Evolutionary conservation across 2,113 vertebrate genomes (phyloP).

Genomic region (Leuciscus idus): DNA sequence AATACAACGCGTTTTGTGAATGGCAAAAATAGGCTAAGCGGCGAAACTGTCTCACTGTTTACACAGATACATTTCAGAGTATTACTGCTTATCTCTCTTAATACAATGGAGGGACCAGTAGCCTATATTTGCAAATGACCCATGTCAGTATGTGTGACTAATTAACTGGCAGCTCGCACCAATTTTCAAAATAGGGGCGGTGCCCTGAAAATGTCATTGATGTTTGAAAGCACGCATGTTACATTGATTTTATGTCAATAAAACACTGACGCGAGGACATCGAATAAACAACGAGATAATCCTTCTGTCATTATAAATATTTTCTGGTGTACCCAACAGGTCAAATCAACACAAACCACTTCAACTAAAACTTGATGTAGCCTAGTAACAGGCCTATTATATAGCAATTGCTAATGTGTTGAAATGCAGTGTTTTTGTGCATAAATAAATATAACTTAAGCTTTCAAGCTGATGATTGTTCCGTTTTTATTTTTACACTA

Average conservation of each 20-base stretch:
- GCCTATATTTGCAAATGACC: too few relatives aligned
- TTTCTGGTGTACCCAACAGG: neutral
- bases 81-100: too few relatives aligned
- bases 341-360: neutral
- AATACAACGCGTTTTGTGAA: too few relatives aligned
- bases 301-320: neutral
- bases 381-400: neutral
- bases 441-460: neutral
- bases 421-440: neutral
- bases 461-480: neutral
- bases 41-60: too few relatives aligned
- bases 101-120: too few relatives aligned
- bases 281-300: neutral
- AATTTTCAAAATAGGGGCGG: neutral
- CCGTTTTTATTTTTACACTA: neutral
- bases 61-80: too few relatives aligned
- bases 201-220: neutral
- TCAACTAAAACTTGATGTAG: neutral
- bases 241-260: slow-evolving; percentile 10
- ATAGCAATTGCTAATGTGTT: neutral
- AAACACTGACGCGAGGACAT: slow-evolving; percentile 3
- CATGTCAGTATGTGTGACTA: too few relatives aligned
- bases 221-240: neutral
- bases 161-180: too few relatives aligned
- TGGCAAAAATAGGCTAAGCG: too few relatives aligned